These are phyloP conservation scores for Eospalax fontanierii DNA, from an alignment of 2,797 vertebrate species.

Conservation along the genomic window DNA sequence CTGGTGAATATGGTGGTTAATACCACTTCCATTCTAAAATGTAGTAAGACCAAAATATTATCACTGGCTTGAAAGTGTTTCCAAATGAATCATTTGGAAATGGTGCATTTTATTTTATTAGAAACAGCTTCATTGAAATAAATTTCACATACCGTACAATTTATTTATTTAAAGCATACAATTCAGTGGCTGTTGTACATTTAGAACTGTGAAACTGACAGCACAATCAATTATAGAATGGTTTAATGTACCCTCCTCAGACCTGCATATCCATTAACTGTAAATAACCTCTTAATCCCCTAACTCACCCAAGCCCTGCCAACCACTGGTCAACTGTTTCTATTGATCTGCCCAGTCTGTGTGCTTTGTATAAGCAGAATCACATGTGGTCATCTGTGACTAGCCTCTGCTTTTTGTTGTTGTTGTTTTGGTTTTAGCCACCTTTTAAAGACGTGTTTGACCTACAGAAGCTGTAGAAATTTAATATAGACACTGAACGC, in stretches of 20 bases:
- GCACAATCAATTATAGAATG: not conserved
- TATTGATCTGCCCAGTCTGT: not conserved
- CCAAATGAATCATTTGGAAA: not conserved
- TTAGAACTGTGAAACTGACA: not conserved
- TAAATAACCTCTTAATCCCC: not conserved
- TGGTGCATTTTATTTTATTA: conserved; percentile 37
- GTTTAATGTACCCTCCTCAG: not conserved
- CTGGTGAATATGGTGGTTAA: not conserved
- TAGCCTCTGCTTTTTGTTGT: not conserved
- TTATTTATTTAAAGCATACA: not conserved
- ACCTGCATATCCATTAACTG: no score
- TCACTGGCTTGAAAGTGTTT: conserved; percentile 5
- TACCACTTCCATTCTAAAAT: not conserved
- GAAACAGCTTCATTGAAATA: not conserved
- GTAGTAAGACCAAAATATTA: not conserved
- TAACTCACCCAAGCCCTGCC: not conserved
- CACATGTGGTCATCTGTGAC: not conserved
- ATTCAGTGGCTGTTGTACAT: not conserved
- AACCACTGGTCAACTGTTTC: not conserved
- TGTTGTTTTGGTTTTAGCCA: not conserved
- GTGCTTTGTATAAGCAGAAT: not conserved
- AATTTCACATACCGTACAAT: not conserved
- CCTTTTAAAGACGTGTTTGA: not conserved
- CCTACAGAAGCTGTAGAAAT: not conserved
- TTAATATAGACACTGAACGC: not conserved